Evolutionary conservation across 2,797 vertebrate species (phyloP).

Genomic region (Sebastes dallii): DNA sequence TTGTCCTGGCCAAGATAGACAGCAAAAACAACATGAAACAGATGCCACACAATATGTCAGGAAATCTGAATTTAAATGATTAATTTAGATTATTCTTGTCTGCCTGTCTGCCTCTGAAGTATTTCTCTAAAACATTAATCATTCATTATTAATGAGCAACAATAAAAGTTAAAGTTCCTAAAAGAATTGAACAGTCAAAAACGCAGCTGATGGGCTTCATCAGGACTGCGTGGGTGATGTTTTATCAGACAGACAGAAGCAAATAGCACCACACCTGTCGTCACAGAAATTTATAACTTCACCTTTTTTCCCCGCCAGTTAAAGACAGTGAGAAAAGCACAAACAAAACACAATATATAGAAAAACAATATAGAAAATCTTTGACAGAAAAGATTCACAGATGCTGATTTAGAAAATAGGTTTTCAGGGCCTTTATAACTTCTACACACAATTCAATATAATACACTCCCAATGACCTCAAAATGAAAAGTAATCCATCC

Average conservation of each 20-base stretch:
- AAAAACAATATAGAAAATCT: not conserved
- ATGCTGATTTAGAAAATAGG: not conserved
- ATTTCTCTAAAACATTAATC: not conserved
- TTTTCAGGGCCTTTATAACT: constrained; percentile 9
- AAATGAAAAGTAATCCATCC: constrained; percentile 10
- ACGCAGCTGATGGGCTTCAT: not conserved
- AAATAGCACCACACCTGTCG: not conserved
- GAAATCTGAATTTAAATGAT: not conserved
- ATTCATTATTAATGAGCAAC: not conserved
- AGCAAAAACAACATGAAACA: not conserved
- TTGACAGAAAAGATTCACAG: not conserved
- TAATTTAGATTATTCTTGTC: not conserved
- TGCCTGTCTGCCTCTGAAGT: not conserved
- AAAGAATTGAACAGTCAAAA: not conserved
- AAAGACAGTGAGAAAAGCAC: not conserved
- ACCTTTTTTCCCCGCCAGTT: not conserved
- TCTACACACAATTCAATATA: not conserved
- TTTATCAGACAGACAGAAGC: not conserved
- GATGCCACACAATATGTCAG: not conserved
- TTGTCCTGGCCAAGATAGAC: not conserved
- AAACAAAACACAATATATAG: not conserved
- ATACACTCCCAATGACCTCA: not conserved
- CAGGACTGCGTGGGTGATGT: not conserved
- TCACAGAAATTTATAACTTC: not conserved
- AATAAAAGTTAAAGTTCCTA: not conserved